Evolutionary conservation across 2,113 vertebrate genomes (phyloP), one percentile per base, ranked within the genome.

Genomic region (Silurus asotus): DNA sequence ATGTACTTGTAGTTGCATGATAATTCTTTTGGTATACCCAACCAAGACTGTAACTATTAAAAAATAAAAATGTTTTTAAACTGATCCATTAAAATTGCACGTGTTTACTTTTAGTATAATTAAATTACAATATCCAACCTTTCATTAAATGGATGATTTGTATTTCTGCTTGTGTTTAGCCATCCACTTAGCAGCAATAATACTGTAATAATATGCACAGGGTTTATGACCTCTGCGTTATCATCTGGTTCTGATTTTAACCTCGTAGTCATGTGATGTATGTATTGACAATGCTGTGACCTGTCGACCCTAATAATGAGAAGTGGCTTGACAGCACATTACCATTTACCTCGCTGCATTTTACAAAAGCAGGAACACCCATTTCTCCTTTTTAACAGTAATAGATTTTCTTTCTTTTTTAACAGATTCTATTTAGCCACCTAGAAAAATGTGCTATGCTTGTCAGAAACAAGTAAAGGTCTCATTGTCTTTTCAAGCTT

Each of bases 281-380:
- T 84, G 23, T 45, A 64, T 67, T 77, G 80, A 84, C 76, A 81
- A 49, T 25, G 56, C 83, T 37, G 49, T 62, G 79, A 81, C 76
- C 86, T 84, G 14, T 23, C 70, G 56, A 89, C 86, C 74, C 49
- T n/a, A 48, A 75, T 8, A 65, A 20, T 64, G 5, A 78, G 48
- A 25, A 3, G n/a, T 10, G 0, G 69, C 51, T 15, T 80, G 78
- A 83, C 77, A 87, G n/a, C 13, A 58, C 65, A 87, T 17, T 83
- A 37, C 84, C 62, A 67, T 83, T 86, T 79, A 83, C 62, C 81
- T 74, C 62, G 55, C 48, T 80, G 58, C 58, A 49, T 13, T 59
- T 77, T 48, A 76, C 45, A 75, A 49, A 37, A 76, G 6, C n/a
- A 23, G 17, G 51, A 84, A 64, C 28, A 55, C 8, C 5, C 49